Base-by-base conservation (phyloP, 2,797 vertebrate genomes). In the Microtus agrestis region DNA sequence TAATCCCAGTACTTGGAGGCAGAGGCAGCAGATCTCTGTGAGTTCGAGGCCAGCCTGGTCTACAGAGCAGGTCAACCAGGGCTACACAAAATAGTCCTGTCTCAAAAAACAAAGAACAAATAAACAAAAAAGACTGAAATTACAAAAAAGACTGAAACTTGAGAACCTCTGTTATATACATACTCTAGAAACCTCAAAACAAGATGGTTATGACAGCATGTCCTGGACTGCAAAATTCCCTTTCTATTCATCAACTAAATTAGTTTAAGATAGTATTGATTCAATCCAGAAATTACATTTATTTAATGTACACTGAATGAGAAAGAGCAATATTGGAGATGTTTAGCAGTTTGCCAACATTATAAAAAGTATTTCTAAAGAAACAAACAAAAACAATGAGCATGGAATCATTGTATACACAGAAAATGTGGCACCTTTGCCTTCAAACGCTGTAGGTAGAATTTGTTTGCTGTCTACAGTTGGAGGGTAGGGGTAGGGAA, bases 291-390 rank as follows among this genome's bases (percentile, higher is more conserved):
- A 94, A 63, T 76, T 40, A 7, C 29, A 82, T 78, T 76, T 86
- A 92, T 76, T 77, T 93, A 71, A 78, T 29, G 65, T 40, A 91
- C 14, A 87, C 73, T 87, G 84, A 95, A 61, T 71, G 61, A 77
- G 2, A 21, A 21, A 94, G 76, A 93, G 13, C 46, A 85, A 10
- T 56, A 86, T 51, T 43, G 5, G 27, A 78, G 48, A 51, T 61
- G 56, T 51, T 93, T 61, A 73, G 51, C 65, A 71, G n/a, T 73
- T 91, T 93, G 79, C 27, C 74, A 80, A 40, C 76, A 51, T 93
- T 51, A 31, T n/a, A 81, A 71, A 9, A 81, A 63, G 17, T 21
- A 10, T 90, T 92, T 87, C 40, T 63, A 13, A 31, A 71, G 59
- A 37, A 59, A 56, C 11, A 73, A 87, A 13, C 15, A 71, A 81